phyloP scores from a whole-genome alignment of 30 jellyfish, hydroid and myxozoan genomes.

The Hydra vulgaris region DNA sequence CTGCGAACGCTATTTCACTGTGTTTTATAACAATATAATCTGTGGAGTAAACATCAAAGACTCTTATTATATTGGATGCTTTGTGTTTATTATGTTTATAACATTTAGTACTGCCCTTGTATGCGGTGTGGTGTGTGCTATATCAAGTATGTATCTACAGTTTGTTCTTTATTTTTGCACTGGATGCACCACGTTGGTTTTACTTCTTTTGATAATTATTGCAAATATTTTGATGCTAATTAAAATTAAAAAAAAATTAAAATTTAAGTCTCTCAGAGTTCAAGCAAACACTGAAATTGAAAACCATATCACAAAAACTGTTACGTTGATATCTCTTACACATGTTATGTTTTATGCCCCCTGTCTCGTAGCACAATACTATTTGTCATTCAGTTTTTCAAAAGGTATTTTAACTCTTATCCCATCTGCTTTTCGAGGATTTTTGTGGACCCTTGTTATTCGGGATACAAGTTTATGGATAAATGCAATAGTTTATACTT shows the following conservation, averaged over 20 bases:
- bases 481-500: background rate
- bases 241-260: too few relatives aligned
- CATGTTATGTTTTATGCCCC: background rate
- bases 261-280: background rate
- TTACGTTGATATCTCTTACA: background rate
- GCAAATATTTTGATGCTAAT: background rate
- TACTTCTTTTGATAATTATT: background rate
- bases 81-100: too few relatives aligned
- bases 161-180: background rate
- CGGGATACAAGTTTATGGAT: background rate
- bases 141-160: background rate
- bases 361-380: background rate
- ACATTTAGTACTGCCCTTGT: background rate
- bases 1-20: background rate
- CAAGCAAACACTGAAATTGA: background rate
- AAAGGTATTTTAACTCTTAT: background rate
- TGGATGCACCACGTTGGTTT: background rate
- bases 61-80: background rate
- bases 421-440: background rate
- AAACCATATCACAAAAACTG: background rate
- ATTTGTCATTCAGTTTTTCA: background rate
- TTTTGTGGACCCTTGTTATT: background rate
- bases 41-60: background rate
- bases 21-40: background rate
- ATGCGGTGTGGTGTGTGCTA: background rate